Percentiles rank a stretch among this genome's conserved stretches.
These are phyloP conservation scores for Clistopyga incitator DNA, from an alignment of 2,888 invertebrate genomes.

Conservation along the genomic window DNA sequence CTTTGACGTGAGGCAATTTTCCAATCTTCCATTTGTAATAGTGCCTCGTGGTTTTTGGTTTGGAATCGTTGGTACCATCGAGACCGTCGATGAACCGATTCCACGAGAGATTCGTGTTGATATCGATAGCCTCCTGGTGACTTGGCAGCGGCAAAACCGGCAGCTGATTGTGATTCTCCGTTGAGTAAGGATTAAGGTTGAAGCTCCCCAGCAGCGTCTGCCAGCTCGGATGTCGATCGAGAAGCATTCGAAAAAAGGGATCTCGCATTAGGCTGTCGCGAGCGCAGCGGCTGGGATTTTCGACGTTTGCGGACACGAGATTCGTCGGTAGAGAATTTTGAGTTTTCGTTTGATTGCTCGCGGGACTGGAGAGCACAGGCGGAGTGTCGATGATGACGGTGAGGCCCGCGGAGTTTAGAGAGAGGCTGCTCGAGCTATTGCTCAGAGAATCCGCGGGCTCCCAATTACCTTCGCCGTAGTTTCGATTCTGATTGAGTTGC, in stretches of 20 bases:
- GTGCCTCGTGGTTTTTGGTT: conserved; percentile 85
- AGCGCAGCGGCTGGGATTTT: conserved; percentile 85
- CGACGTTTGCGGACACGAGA: conserved; percentile 79
- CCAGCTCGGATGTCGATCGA: conserved; percentile 80
- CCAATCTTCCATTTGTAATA: conserved; percentile 91
- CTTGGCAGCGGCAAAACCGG: conserved; percentile 84
- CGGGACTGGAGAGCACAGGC: conserved; percentile 78
- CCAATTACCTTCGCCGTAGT: conserved; percentile 75
- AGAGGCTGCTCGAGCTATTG: conserved; percentile 85
- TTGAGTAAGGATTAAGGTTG: conserved; percentile 72
- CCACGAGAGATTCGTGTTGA: conserved; percentile 85
- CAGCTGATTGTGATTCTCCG: conserved; percentile 73
- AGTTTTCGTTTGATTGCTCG: conserved; percentile 74
- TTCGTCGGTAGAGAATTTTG: conserved; percentile 77
- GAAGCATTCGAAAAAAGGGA: conserved; percentile 77
- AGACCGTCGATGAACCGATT: conserved; percentile 87
- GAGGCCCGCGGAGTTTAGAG: conserved; percentile 83
- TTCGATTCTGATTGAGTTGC: conserved; percentile 73
- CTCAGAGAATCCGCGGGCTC: conserved; percentile 83
- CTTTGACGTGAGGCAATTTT: conserved; percentile 87
- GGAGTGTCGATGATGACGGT: conserved; percentile 83
- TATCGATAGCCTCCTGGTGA: conserved; percentile 86
- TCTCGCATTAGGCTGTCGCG: conserved; percentile 82
- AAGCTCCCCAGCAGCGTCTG: conserved; percentile 78
- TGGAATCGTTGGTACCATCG: conserved; percentile 86